Conservation (phyloP, 2,113 vertebrate genomes). For the Eptesicus fuscus region DNA sequence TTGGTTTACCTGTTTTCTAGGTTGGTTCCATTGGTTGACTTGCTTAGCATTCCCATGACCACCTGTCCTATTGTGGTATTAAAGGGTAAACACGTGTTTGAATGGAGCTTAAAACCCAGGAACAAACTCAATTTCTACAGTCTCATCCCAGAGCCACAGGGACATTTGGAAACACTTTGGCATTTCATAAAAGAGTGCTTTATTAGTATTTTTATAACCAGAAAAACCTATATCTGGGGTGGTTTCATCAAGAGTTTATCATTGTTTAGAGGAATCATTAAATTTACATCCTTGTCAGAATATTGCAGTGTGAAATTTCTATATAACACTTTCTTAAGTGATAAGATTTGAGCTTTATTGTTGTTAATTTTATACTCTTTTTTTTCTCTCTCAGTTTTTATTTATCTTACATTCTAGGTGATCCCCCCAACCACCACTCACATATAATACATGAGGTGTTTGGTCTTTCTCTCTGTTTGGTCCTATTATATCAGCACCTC, state of each 20-base stretch:
- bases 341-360: not conserved
- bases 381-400: not conserved
- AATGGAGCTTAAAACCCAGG: not conserved
- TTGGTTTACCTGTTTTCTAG: not conserved
- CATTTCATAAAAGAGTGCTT: not conserved
- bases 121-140: not conserved
- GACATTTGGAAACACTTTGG: not conserved
- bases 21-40: not conserved
- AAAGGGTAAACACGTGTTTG: not conserved
- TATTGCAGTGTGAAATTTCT: not conserved
- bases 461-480: not conserved
- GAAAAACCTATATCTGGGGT: not conserved
- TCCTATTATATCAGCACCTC: not conserved
- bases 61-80: not conserved
- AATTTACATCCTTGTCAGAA: not conserved
- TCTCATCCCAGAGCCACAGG: not conserved
- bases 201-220: not conserved
- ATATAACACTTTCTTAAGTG: not conserved
- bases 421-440: accelerated
- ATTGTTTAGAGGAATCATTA: not conserved
- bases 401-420: not conserved
- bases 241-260: not conserved
- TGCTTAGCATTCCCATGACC: not conserved
- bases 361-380: not conserved
- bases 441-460: not conserved